These are phyloP conservation scores for Tinea semifulvella DNA, from an alignment of 2,888 invertebrate genomes.

Conservation along the genomic window DNA sequence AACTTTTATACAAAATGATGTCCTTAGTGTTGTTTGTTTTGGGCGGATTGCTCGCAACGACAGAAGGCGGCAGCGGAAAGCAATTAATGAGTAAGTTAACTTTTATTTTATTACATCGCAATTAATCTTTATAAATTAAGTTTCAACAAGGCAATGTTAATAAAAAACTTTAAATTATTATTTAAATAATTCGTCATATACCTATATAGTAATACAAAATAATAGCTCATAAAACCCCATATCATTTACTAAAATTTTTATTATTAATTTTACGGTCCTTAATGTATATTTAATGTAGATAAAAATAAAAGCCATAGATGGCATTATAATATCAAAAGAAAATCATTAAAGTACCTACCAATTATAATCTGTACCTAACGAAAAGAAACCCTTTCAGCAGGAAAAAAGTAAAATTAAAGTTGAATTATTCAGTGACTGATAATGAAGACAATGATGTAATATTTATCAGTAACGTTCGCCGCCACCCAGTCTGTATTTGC, in stretches of 20 bases:
- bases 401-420: too few species aligned
- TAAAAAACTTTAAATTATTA: not conserved
- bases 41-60: constrained; percentile 43
- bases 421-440: not conserved
- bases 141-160: not conserved
- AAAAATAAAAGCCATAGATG: too few species aligned
- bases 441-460: constrained; percentile 4
- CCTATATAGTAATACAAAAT: too few species aligned
- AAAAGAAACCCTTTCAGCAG: too few species aligned
- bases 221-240: too few species aligned
- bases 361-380: too few species aligned
- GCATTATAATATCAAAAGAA: too few species aligned
- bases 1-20: constrained; percentile 41
- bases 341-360: too few species aligned
- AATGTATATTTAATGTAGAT: too few species aligned
- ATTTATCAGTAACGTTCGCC: constrained; percentile 24
- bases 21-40: constrained; percentile 64
- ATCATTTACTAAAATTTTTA: too few species aligned
- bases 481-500: constrained; percentile 52
- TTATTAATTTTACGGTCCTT: too few species aligned
- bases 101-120: not conserved
- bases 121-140: not conserved
- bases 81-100: constrained; percentile 54
- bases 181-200: too few species aligned
- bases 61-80: constrained; percentile 60